A percentile compares a stretch with the other conserved stretches of the same genome.
Conservation (phyloP, 2,888 invertebrate species). For the Athalia rosae region DNA sequence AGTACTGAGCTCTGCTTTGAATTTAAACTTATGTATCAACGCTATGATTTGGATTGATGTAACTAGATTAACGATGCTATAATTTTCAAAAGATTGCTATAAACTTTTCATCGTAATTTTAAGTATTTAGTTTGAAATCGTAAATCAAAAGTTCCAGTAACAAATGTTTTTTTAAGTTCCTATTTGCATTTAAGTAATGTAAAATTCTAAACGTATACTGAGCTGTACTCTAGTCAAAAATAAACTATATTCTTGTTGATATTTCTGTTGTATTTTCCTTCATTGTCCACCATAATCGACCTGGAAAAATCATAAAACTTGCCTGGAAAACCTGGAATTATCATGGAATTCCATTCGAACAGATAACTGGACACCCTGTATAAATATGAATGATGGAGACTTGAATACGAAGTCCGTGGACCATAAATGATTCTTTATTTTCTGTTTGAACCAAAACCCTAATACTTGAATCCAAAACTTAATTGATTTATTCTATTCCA, state of each 20-base stretch:
- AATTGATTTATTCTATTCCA: too few relatives aligned
- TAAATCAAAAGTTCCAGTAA: constrained; percentile 67
- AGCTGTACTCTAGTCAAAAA: constrained; percentile 72
- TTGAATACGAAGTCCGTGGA: too few relatives aligned
- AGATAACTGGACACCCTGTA: constrained; percentile 33
- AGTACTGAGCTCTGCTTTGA: constrained; percentile 2
- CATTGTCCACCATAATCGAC: constrained; percentile 13
- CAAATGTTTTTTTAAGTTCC: constrained; percentile 74
- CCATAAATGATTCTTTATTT: too few relatives aligned
- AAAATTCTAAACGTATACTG: constrained; percentile 70
- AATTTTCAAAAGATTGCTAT: constrained; percentile 15
- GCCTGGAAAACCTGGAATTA: constrained; percentile 28
- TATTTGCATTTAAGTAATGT: constrained; percentile 73
- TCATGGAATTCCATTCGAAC: constrained; percentile 13
- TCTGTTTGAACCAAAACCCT: too few relatives aligned
- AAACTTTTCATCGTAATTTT: constrained; percentile 26
- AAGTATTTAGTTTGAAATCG: constrained; percentile 22
- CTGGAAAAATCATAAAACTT: constrained; percentile 17
- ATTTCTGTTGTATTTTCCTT: constrained; percentile 7
- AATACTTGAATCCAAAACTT: too few relatives aligned
- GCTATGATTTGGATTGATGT: constrained; percentile 9
- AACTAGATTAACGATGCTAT: constrained; percentile 8
- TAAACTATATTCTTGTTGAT: constrained; percentile 29
- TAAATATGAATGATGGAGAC: too few relatives aligned
- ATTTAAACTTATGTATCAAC: constrained; percentile 6